phyloP scores from a whole-genome alignment of 2,113 vertebrate genomes.

The Mobula hypostoma region DNA sequence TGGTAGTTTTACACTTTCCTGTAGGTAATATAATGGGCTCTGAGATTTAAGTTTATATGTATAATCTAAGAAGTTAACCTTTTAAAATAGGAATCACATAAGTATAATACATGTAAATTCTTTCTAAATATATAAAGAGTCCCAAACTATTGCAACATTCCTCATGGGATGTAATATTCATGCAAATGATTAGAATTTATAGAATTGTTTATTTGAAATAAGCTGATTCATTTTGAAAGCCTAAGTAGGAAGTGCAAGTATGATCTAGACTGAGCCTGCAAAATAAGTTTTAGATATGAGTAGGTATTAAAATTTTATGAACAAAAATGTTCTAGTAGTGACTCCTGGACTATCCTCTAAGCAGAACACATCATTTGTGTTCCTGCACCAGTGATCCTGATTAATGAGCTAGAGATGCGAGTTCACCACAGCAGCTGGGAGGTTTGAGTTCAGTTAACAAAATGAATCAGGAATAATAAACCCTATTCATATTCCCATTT shows the following conservation, averaged over 20 bases:
- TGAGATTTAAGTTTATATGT: background rate
- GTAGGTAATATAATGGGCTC: background rate
- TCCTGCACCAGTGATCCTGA: too few relatives aligned
- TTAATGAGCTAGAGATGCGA: too few relatives aligned
- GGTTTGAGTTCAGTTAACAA: too few relatives aligned
- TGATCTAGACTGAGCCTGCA: background rate
- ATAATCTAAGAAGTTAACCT: background rate
- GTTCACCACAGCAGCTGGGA: too few relatives aligned
- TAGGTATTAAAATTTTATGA: background rate
- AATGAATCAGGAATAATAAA: too few relatives aligned
- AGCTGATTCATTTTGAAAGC: background rate
- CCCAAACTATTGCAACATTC: background rate
- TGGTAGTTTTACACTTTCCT: background rate
- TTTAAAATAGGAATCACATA: background rate
- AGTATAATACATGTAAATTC: background rate
- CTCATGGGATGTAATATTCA: background rate
- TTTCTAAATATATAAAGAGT: background rate
- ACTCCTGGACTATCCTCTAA: background rate
- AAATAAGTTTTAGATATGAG: background rate
- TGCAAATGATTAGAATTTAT: background rate
- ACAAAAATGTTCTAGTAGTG: background rate
- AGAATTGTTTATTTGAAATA: background rate
- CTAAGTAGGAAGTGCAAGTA: background rate
- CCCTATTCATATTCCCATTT: too few relatives aligned
- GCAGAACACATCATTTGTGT: background rate